Conservation (phyloP, 2,113 vertebrate species). For the Varanus komodoensis region DNA sequence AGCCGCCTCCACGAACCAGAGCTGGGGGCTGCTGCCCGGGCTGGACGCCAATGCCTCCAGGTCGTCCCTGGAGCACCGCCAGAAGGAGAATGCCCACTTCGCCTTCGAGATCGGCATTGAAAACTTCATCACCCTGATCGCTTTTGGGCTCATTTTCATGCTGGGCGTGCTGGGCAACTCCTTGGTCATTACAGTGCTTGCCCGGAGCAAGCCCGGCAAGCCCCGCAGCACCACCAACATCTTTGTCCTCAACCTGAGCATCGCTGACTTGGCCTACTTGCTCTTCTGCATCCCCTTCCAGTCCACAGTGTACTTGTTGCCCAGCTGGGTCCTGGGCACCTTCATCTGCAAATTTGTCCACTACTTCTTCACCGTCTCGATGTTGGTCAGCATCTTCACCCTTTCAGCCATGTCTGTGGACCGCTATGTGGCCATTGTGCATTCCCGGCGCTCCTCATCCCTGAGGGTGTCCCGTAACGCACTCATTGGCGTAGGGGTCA, state of each 20-base stretch:
- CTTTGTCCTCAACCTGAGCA: conserved; percentile 95
- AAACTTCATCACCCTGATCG: conserved; percentile 88
- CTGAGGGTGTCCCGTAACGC: conserved; percentile 89
- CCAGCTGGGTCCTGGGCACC: conserved; percentile 92
- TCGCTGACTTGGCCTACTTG: conserved; percentile 95
- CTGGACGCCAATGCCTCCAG: conserved; percentile 63
- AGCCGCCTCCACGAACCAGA: conserved; percentile 64
- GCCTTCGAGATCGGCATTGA: conserved; percentile 88
- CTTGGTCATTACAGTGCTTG: conserved; percentile 94
- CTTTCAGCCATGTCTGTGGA: conserved; percentile 97
- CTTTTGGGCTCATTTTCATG: conserved; percentile 91
- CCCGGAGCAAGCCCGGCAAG: conserved; percentile 88
- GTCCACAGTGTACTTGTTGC: conserved; percentile 91
- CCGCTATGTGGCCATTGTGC: conserved; percentile 96
- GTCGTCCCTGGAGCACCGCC: conserved; percentile 38
- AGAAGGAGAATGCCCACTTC: conserved; percentile 27
- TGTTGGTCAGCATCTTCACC: conserved; percentile 98
- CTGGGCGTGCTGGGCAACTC: conserved; percentile 94
- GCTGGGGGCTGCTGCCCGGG: conserved; percentile 6
- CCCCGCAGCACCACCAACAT: conserved; percentile 94
- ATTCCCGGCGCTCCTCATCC: conserved; percentile 90
- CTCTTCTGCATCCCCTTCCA: conserved; percentile 98
- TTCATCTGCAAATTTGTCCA: conserved; percentile 96
- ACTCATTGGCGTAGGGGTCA: conserved; percentile 85
- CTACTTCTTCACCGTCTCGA: conserved; percentile 96